Base-by-base conservation (phyloP, 2,888 invertebrate species). In the Teleiodes luculella region DNA sequence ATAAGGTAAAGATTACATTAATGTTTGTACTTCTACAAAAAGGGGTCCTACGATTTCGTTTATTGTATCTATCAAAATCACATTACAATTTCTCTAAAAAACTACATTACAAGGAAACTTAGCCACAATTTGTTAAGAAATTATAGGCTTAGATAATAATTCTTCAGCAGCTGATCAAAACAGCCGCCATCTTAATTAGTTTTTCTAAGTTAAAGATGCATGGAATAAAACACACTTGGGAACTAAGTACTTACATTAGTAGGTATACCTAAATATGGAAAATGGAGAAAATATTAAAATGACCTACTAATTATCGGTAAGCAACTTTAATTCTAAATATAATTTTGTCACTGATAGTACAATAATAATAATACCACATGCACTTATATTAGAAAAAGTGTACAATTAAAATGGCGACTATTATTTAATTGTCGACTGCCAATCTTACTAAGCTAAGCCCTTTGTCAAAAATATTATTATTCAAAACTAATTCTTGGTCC, bases 11-110 rank as follows among this genome's bases (percentile, higher is more conserved):
- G 80, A 76, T 82, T 80, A 78, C 80, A 79, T 66, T 68, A 78
- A 81, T 74, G 84, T 86, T 87, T 43, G 83, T 86, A 86, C 86
- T 83, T 76, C 83, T 83, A 84, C 78, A 72, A 78, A 78, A 77
- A 69, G 74, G 79, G 72, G 74, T 68, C 65, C 70, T 66, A 72
- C 66, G 63, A 24, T 67, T 71, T 66, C 65, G 68, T 70, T 64
- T 67, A 67, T 62, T 59, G 65, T 64, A 68, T 65, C 67, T 60
- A 65, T 71, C 66, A 65, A 69, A n/a, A 75, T 73, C 68, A 69
- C 73, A 67, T 67, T 70, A 64, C 70, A 72, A 41, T 68, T 63
- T 72, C 70, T 77, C 77, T 73, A 76, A 76, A 76, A 73, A 76
- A 68, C 81, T 81, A 84, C 71, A 57, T 37, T 62, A 64, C 39